phyloP scores from a whole-genome alignment of 2,797 vertebrate species.

The Sebastes oblongus region DNA sequence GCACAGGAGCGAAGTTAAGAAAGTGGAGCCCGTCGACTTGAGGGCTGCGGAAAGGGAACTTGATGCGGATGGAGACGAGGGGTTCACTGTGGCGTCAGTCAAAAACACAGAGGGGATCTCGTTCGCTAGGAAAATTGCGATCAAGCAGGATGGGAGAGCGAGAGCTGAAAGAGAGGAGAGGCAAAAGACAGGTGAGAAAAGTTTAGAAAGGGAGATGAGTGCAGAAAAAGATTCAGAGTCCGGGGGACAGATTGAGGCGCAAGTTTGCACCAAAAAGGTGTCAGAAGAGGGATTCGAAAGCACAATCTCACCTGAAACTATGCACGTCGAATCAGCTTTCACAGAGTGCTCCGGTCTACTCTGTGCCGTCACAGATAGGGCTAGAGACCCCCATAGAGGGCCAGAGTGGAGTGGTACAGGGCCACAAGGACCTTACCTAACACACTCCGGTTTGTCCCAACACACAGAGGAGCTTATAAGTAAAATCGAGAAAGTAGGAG shows the following conservation, averaged over 20 bases:
- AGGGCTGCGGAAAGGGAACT: constrained; percentile 28
- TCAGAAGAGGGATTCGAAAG: constrained; percentile 24
- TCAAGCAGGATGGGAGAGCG: constrained; percentile 66
- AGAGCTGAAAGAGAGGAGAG: constrained; percentile 51
- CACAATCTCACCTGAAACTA: neutral
- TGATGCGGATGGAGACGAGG: constrained; percentile 51
- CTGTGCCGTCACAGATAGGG: constrained; percentile 26
- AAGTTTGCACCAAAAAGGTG: constrained; percentile 19
- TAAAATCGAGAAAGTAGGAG: constrained; percentile 64
- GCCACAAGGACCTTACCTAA: constrained; percentile 24
- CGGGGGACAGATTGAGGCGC: constrained; percentile 20
- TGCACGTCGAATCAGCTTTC: constrained; percentile 46
- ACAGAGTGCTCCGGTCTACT: constrained; percentile 52
- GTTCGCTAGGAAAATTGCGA: constrained; percentile 72
- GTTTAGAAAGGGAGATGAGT: constrained; percentile 17
- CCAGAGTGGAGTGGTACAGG: constrained; percentile 46
- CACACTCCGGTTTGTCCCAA: constrained; percentile 48
- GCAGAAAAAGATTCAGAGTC: constrained; percentile 25
- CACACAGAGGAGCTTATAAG: constrained; percentile 68
- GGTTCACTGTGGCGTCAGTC: constrained; percentile 71
- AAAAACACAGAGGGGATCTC: constrained; percentile 74
- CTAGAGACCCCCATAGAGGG: constrained; percentile 21
- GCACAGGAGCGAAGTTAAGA: constrained; percentile 34
- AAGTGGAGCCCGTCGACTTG: constrained; percentile 28
- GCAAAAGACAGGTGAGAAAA: constrained; percentile 16